Percentiles rank a stretch among this genome's conserved stretches.
phyloP scores from a whole-genome alignment of 2,797 vertebrate genomes.

The Macropodus opercularis region DNA sequence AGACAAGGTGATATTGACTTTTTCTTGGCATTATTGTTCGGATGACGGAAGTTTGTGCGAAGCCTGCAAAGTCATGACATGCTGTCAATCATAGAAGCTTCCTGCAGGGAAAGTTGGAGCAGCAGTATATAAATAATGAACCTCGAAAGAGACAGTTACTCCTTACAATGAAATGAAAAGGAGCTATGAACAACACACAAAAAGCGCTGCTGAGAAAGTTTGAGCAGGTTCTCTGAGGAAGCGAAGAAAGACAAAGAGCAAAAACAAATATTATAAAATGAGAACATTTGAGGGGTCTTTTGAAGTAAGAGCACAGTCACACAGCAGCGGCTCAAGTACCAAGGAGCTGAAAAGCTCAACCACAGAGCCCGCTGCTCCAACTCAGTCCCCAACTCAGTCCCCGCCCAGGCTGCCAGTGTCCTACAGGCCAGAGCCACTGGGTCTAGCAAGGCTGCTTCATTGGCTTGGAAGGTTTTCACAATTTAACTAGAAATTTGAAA shows the following conservation, averaged over 20 bases:
- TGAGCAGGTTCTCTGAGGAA: not conserved
- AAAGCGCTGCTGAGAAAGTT: not conserved
- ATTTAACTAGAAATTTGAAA: slow-evolving; percentile 3
- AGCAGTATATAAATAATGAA: slow-evolving; percentile 28
- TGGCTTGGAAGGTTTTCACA: slow-evolving; percentile 1
- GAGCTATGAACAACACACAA: not conserved
- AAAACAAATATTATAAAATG: no score
- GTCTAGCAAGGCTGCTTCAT: not conserved
- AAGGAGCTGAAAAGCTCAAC: slow-evolving; percentile 14
- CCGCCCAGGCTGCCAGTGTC: slow-evolving; percentile 14
- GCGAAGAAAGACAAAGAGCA: no score
- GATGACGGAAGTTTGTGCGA: not conserved
- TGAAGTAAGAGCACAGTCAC: slow-evolving; percentile 23
- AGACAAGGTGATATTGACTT: not conserved
- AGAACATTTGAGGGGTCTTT: slow-evolving; percentile 18
- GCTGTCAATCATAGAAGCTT: slow-evolving; percentile 21
- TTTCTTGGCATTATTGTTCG: not conserved
- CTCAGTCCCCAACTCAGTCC: no score
- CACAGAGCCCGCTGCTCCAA: not conserved
- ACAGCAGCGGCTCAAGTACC: not conserved
- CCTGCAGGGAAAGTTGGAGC: slow-evolving; percentile 1
- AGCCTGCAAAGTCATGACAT: slow-evolving; percentile 5
- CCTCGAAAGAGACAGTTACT: slow-evolving; percentile 15
- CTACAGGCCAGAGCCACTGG: not conserved
- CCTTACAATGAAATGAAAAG: not conserved